Evolutionary conservation across 2,113 vertebrate genomes (phyloP).

Genomic region (Cheirogaleus medius): DNA sequence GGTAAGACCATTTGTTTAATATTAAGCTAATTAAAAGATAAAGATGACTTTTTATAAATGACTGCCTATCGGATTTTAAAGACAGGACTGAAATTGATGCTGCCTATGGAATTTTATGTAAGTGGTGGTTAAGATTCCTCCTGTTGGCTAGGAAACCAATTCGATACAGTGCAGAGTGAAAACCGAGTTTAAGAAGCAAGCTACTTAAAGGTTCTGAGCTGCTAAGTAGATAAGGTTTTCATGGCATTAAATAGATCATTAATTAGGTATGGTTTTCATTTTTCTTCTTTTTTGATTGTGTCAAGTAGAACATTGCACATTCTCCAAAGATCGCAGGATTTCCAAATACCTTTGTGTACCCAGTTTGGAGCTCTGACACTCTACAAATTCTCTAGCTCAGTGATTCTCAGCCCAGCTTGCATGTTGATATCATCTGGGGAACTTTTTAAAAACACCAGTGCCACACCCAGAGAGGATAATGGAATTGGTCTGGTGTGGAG

Average conservation of each 20-base stretch:
- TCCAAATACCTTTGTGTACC: too few relatives aligned
- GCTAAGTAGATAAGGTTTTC: not conserved
- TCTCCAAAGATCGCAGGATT: too few relatives aligned
- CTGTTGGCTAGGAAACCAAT: not conserved
- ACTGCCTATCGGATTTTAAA: not conserved
- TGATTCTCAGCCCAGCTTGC: not conserved
- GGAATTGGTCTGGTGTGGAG: not conserved
- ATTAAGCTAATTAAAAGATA: not conserved
- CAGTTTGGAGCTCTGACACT: not conserved
- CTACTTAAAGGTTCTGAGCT: not conserved
- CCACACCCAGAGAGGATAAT: not conserved
- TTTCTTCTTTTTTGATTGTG: too few relatives aligned
- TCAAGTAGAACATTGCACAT: not conserved
- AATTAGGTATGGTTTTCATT: not conserved
- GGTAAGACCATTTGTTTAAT: slow-evolving; percentile 77
- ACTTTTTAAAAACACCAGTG: not conserved
- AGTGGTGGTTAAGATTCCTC: not conserved
- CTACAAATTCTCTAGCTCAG: not conserved
- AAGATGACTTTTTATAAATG: not conserved
- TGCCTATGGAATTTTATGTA: not conserved
- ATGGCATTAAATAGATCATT: not conserved
- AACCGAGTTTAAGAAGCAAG: not conserved
- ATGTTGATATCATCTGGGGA: not conserved
- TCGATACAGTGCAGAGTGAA: not conserved
- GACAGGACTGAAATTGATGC: not conserved